Conservation (phyloP, 2,113 vertebrate species). For the Talpa occidentalis region DNA sequence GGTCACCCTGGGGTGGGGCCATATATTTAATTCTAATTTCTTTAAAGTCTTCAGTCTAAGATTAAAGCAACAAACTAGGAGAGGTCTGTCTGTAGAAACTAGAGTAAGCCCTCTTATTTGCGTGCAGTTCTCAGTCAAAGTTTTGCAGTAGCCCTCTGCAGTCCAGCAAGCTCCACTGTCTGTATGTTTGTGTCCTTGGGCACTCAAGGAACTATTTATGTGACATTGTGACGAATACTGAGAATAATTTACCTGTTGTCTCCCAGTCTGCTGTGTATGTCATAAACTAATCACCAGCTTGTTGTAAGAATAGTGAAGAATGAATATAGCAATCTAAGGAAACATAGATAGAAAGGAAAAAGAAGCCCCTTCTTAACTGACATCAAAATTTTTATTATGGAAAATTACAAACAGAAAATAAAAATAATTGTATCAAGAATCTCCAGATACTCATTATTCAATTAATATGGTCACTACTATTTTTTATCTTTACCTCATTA, state of each 20-base stretch:
- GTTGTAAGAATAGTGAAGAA: not conserved
- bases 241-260: not conserved
- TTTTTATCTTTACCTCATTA: not conserved
- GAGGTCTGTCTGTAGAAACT: not conserved
- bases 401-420: not conserved
- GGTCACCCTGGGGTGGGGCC: not conserved
- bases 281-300: not conserved
- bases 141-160: not conserved
- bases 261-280: not conserved
- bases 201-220: not conserved
- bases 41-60: not conserved
- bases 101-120: not conserved
- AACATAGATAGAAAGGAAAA: not conserved
- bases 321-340: not conserved
- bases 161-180: not conserved
- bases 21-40: not conserved
- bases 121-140: not conserved
- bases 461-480: not conserved
- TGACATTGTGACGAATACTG: not conserved
- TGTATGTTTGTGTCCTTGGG: not conserved
- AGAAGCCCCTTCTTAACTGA: not conserved
- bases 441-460: not conserved
- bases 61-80: not conserved
- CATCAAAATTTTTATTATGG: slow-evolving; percentile 20
- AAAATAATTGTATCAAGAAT: slow-evolving; percentile 8